Conservation (phyloP, 1,140 invertebrate species). For the Meloidogyne floridensis region DNA sequence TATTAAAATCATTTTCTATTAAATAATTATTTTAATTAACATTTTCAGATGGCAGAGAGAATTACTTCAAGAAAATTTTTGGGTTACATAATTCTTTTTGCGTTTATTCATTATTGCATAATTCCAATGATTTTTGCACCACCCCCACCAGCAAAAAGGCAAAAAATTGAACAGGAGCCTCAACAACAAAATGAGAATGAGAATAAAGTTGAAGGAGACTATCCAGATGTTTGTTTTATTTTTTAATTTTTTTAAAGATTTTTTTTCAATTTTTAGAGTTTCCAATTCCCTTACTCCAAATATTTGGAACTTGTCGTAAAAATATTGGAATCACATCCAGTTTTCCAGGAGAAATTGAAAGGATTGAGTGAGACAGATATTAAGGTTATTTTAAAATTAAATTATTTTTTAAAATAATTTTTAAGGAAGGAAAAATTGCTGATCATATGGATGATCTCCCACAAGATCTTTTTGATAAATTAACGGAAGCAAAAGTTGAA, state of each 20-base stretch:
- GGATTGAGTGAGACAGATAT: slow-evolving; percentile 64
- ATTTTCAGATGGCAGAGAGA: background rate
- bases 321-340: slow-evolving; percentile 61
- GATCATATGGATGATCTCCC: slow-evolving; percentile 62
- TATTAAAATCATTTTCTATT: too few species aligned
- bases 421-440: slow-evolving; percentile 62
- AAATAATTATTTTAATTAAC: too few species aligned
- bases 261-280: slow-evolving; percentile 49
- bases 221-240: background rate
- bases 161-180: slow-evolving; percentile 18
- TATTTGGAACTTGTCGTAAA: slow-evolving; percentile 65
- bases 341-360: slow-evolving; percentile 57
- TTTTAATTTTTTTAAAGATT: slow-evolving; percentile 22
- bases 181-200: slow-evolving; percentile 2
- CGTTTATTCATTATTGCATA: slow-evolving; percentile 12
- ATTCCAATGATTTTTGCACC: background rate
- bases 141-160: slow-evolving; percentile 29
- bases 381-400: slow-evolving; percentile 46
- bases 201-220: slow-evolving; percentile 15
- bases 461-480: slow-evolving; percentile 55
- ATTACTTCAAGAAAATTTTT: background rate
- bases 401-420: background rate
- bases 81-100: background rate
- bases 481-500: slow-evolving; percentile 59
- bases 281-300: slow-evolving; percentile 63